Conservation (phyloP, 1,140 invertebrate genomes). For the Aricia agestis region DNA sequence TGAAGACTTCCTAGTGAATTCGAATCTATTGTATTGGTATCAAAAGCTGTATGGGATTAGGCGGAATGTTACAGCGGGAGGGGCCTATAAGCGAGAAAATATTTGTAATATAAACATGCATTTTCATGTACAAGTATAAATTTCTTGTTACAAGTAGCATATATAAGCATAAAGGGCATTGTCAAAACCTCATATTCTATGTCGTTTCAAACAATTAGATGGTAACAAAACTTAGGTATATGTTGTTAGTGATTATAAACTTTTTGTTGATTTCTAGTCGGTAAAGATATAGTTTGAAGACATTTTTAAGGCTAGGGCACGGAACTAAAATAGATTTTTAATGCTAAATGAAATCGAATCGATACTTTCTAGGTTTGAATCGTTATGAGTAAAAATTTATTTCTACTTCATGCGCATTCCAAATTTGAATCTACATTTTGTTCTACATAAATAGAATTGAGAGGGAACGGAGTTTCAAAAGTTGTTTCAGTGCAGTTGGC, state of each 20-base stretch:
- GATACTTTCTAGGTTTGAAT: neutral
- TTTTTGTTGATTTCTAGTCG: neutral
- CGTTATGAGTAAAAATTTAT: neutral
- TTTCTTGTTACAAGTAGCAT: neutral
- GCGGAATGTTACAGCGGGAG: neutral
- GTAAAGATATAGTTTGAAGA: neutral
- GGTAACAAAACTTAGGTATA: neutral
- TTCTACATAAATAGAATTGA: conserved; percentile 36
- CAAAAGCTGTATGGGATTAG: neutral
- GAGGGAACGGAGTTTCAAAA: conserved; percentile 32
- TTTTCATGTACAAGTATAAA: neutral
- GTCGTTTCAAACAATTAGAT: neutral
- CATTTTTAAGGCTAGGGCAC: neutral
- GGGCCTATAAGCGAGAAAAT: neutral
- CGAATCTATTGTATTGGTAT: neutral
- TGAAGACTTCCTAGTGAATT: conserved; percentile 4
- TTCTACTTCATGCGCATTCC: conserved; percentile 42
- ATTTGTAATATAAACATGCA: neutral
- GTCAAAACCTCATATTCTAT: neutral
- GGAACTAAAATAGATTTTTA: neutral
- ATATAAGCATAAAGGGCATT: neutral
- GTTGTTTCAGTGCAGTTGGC: conserved; percentile 39
- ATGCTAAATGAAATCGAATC: neutral
- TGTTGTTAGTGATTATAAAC: neutral
- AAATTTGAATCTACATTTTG: conserved; percentile 33